Base-by-base conservation (phyloP, 2,113 vertebrate species). In the Tringa solitaria region DNA sequence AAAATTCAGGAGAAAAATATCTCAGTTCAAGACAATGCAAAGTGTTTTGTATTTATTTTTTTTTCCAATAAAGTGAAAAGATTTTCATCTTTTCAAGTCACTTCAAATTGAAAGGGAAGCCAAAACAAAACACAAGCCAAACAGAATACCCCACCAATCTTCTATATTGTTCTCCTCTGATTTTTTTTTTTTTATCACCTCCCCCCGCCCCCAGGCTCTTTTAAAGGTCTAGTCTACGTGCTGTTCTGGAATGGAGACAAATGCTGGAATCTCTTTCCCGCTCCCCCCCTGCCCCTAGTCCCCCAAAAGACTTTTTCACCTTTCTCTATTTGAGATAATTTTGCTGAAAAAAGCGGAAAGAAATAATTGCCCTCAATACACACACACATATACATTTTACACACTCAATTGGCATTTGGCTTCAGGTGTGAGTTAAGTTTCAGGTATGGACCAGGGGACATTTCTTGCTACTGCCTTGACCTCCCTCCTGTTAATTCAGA, bases 111-210 rank as follows among this genome's bases (percentile, higher is more conserved):
- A 60, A 93, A 78, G 72, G 77, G 56, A 94, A 95, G 51, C 23
- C 73, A 84, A 96, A 95, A 84, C 68, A 95, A 84, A 95, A 92
- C 7, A 81, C 23, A 72, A 94, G 51, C 80, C 84, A 84, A 78
- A 81, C 81, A 89, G 72, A 87, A 73, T 51, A 86, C 9, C n/a
- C 80, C n/a, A 72, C 41, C 85, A 92, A 81, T 78, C 51, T 78
- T 56, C 56, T 75, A 20, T 23, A 45, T 45, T 84, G 13, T 61
- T 14, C 5, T 91, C 32, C 41, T 64, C 9, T 77, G 43, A 7
- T 35, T 89, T 78, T 75, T 30, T 28, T 76, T 69, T 84, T 65
- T 63, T 35, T 46, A n/a, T n/a, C n/a, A n/a, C n/a, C n/a, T n/a
- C n/a, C n/a, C 37, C 37, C 5, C 15, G 6, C 11, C 10, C 80